phyloP scores from a whole-genome alignment of 2,888 invertebrate species.

The Apantesis nais region DNA sequence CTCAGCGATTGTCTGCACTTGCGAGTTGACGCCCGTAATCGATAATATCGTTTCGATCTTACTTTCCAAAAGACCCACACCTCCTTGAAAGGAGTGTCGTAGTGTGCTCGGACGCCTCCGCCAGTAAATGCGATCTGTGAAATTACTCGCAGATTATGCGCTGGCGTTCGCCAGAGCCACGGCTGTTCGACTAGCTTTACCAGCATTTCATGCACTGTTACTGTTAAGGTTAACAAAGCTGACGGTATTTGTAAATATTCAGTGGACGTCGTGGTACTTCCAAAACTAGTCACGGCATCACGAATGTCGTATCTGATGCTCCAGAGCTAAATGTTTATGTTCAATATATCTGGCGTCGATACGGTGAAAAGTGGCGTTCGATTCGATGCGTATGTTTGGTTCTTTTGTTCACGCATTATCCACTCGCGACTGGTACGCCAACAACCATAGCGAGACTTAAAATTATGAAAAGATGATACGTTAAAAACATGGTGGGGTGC shows the following conservation, averaged over 20 bases:
- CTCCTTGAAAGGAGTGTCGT: constrained; percentile 57
- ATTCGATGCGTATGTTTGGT: constrained; percentile 78
- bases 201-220: constrained; percentile 47
- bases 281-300: constrained; percentile 39
- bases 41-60: constrained; percentile 54
- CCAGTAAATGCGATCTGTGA: constrained; percentile 44
- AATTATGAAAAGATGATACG: constrained; percentile 40
- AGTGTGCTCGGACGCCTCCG: constrained; percentile 40
- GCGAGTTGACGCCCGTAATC: constrained; percentile 61
- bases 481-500: constrained; percentile 33
- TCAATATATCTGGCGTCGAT: constrained; percentile 55
- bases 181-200: constrained; percentile 55
- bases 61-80: constrained; percentile 68
- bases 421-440: constrained; percentile 61
- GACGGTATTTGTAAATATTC: constrained; percentile 76
- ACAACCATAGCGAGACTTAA: constrained; percentile 37
- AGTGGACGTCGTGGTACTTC: constrained; percentile 52
- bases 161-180: constrained; percentile 58
- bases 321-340: constrained; percentile 48
- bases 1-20: constrained; percentile 68
- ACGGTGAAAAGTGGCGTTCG: constrained; percentile 69
- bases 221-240: constrained; percentile 68
- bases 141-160: constrained; percentile 59
- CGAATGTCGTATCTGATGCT: constrained; percentile 37
- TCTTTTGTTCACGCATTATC: constrained; percentile 78